Evolutionary conservation across 2,113 vertebrate genomes (phyloP), one percentile per base, ranked within the genome.

Genomic region (Hymenochirus boettgeri): DNA sequence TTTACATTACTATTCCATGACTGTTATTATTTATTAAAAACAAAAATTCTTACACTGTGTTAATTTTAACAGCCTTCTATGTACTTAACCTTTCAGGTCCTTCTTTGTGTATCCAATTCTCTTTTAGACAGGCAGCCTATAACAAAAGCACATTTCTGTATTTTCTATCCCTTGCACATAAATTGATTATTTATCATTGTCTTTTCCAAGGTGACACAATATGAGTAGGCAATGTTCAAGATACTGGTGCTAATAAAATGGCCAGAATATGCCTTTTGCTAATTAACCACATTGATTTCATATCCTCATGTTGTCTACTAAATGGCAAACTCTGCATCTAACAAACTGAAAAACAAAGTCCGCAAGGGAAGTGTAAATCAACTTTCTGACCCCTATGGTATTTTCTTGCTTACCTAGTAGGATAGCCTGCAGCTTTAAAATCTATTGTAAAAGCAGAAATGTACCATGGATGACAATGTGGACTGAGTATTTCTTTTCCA

Each of bases 301-400:
- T 71, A 79, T 77, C 81, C 77, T 72, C 70, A 66, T 71, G 70
- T 77, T 85, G 82, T 82, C 76, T 59, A 62, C 56, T 74, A 87
- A 83, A 85, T 78, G 79, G 85, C 81, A 86, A 84, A 72, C 22
- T 5, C 71, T 77, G 74, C 70, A 76, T 76, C 76, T 72, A 78
- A 81, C 65, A 69, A 57, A 81, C 80, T 79, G 84, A 86, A 85
- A 74, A 83, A 78, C 79, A 82, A 79, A 79, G 75, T 80, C 78
- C 3, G 64, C 0, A 2, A 60, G 77, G 63, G 73, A 75, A 76
- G 64, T 58, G 77, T 74, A 78, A 82, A 80, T 83, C 70, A 79
- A 45, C 45, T 13, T 24, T 13, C 13, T 1, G 70, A 75, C 71
- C 65, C 54, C 50, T 24, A 4, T 75, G 69, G 58, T 70, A 60